These are phyloP conservation scores for Podarcis cretensis DNA, from an alignment of 2,113 vertebrate genomes.

Conservation along the genomic window DNA sequence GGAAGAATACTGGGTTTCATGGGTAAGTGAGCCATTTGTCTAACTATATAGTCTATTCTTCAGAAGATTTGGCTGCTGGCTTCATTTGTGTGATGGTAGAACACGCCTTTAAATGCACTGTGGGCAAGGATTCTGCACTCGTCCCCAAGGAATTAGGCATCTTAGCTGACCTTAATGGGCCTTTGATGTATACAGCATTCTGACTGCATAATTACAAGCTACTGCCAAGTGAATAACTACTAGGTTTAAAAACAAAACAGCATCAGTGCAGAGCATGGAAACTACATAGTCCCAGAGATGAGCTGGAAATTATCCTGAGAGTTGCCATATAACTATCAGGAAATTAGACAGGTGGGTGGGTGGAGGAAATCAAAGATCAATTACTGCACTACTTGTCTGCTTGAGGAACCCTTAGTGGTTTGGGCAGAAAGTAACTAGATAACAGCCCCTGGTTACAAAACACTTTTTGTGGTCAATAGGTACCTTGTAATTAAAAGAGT, in stretches of 20 bases:
- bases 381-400: neutral
- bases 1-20: neutral
- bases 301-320: accelerated
- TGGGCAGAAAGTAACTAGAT: conserved; percentile 22
- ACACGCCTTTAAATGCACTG: neutral
- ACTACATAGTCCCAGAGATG: conserved; percentile 22
- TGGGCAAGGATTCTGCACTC: neutral
- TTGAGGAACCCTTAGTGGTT: neutral
- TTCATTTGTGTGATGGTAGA: accelerated
- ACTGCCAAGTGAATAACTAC: neutral
- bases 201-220: conserved; percentile 25
- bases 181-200: conserved; percentile 19
- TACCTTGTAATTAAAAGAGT: neutral
- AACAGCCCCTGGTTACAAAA: conserved; percentile 25
- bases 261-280: conserved; percentile 1
- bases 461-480: conserved; percentile 22
- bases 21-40: neutral
- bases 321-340: neutral
- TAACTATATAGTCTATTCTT: neutral
- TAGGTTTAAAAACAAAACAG: conserved; percentile 13
- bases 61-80: neutral
- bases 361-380: neutral
- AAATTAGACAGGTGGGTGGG: neutral
- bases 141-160: neutral
- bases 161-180: neutral